These are phyloP conservation scores for Meiosimyza decipiens DNA, from an alignment of 2,888 invertebrate species.

Conservation along the genomic window DNA sequence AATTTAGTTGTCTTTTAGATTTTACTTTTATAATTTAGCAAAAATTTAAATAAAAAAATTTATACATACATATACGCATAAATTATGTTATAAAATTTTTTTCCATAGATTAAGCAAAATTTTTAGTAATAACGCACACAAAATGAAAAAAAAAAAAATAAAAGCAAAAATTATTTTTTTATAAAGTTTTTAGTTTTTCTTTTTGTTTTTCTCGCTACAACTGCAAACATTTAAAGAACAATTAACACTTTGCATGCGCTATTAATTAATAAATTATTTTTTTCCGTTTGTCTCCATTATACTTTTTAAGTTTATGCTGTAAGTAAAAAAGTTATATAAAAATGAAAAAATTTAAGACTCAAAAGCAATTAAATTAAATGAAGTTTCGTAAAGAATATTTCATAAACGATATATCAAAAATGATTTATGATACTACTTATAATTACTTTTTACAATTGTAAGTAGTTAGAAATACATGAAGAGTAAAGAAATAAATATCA, in stretches of 20 bases:
- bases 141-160: conserved; percentile 22
- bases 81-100: not conserved
- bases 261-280: conserved; percentile 48
- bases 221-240: not conserved
- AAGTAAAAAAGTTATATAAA: conserved; percentile 5
- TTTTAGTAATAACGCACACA: conserved; percentile 4
- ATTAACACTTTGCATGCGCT: conserved; percentile 21
- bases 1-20: conserved; percentile 54
- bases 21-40: conserved; percentile 52
- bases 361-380: conserved; percentile 55
- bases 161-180: conserved; percentile 15
- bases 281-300: conserved; percentile 28
- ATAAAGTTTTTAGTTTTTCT: conserved; percentile 4
- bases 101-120: conserved; percentile 4
- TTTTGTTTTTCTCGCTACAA: not conserved
- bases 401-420: conserved; percentile 1
- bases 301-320: too few species aligned
- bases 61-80: not conserved
- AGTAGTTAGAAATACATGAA: conserved; percentile 27
- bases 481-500: conserved; percentile 36
- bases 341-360: conserved; percentile 54
- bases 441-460: conserved; percentile 28
- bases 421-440: conserved; percentile 31
- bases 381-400: conserved; percentile 26
- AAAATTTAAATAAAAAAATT: conserved; percentile 38